Base-by-base conservation (phyloP, 2,113 vertebrate genomes). In the Saguinus midas region DNA sequence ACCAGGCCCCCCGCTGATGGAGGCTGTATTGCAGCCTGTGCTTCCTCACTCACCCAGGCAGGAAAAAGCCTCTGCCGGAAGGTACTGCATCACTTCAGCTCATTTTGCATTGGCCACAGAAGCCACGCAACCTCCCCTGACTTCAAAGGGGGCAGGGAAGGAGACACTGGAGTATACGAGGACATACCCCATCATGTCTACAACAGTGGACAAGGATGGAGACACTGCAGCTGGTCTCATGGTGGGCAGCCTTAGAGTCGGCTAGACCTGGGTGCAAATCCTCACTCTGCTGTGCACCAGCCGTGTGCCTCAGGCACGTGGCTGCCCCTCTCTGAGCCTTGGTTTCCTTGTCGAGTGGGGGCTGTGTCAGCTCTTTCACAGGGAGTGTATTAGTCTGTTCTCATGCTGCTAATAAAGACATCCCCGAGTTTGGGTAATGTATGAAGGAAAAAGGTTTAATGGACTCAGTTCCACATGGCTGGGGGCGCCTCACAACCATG, bases 21-120 rank as follows among this genome's bases (percentile, higher is more conserved):
- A 32, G 45, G 68, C 20, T 9, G 1, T 0, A 12, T 52, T 21
- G 2, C 6, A 21, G 10, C 21, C 6, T 0, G 0, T 13, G 55
- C 50, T 5, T 52, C 64, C 75, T 82, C 37, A 0, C 5, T 57
- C 55, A 32, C 27, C 2, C 13, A 29, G 73, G 66, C 21, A 1
- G 35, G 35, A 61, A 40, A 61, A 40, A 32, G 35, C 66, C 40
- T 40, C 55, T 11, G 17, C 6, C 25, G 0, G 25, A 4, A 27
- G 6, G n/a, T 13, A 48, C 55, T 2, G 4, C 8, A 0, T 35
- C n/a, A 25, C 78, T 32, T 72, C 66, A 43, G 70, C 45, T 81
- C 9, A 3, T 25, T 57, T 17, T 29, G 32, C 18, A 1, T 79
- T 23, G 55, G 55, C 61, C 66, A 43, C 8, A 20, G 29, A 7